Evolutionary conservation across 2,888 invertebrate genomes (phyloP), one percentile per base, ranked within the genome.

Genomic region (Drosophila pullipes): DNA sequence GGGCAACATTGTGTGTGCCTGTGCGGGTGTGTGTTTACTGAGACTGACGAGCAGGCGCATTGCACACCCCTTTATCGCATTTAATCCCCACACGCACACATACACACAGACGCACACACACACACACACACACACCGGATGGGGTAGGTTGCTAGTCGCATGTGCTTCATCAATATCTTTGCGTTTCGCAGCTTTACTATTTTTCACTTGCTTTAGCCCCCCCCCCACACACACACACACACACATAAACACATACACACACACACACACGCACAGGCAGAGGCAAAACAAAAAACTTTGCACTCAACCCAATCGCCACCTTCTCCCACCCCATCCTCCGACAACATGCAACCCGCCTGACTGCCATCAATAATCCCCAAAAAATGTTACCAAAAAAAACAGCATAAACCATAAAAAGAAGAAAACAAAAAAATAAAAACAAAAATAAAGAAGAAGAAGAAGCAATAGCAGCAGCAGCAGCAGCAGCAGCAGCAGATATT

Each of bases 81-180:
- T 74, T 82, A 83, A 84, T 85, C 75, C 80, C 73, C 69, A 82
- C 83, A 79, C 88, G 88, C 64, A 85, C 74, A 66, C 73, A 76
- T 6, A 30, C 30, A 30, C 30, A 28, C 28, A 28, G 28, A 28
- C 30, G 5, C 37, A 64, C 67, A 74, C 85, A 88, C 63, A 83
- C 35, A 16, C 6, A 37, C 63, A 83, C 35, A 16, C 6, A 37
- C 16, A 37, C 6, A 37, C 0, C 25, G 41, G 28, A 41, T 22
- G 47, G 78, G 73, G 78, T 72, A 62, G 58, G 47, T 78, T 59
- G 73, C 54, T 78, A 75, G 81, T 86, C 78, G 80, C 83, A 87
- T 91, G 90, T 89, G 86, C 91, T 90, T 92, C 91, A 92, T 92
- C 92, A 92, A 92, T 92, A 92, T 89, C 82, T 83, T 81, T 78